These are phyloP conservation scores for Brachionus paranguensis DNA, from an alignment of 1,140 invertebrate species.

Conservation along the genomic window DNA sequence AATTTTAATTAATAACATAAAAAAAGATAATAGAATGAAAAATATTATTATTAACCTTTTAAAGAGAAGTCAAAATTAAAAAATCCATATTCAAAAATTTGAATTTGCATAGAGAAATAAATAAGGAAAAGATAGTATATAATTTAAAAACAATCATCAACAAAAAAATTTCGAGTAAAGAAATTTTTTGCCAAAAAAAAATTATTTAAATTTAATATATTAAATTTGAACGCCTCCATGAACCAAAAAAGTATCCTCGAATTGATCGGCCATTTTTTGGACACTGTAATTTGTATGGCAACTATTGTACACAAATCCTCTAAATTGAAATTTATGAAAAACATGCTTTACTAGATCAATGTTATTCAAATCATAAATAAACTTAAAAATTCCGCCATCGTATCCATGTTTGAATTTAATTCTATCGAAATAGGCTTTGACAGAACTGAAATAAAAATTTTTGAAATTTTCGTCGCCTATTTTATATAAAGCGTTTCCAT, in stretches of 20 bases:
- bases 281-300: background rate
- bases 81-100: too few species aligned
- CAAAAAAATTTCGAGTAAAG: too few species aligned
- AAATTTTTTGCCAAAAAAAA: too few species aligned
- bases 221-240: conserved; percentile 1
- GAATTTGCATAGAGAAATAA: too few species aligned
- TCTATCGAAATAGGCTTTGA: background rate
- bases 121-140: too few species aligned
- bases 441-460: background rate
- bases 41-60: too few species aligned
- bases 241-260: background rate
- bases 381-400: background rate
- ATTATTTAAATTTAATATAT: background rate
- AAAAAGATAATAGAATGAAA: too few species aligned
- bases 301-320: background rate
- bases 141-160: too few species aligned
- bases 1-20: too few species aligned
- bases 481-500: conserved; percentile 23
- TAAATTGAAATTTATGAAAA: background rate
- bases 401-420: background rate
- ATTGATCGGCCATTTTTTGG: background rate
- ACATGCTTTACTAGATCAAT: background rate
- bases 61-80: too few species aligned
- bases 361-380: background rate
- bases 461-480: background rate